Percentiles rank a stretch among this genome's conserved stretches.
phyloP scores from a whole-genome alignment of 2,888 invertebrate species.

The Drosophila percnosoma region DNA sequence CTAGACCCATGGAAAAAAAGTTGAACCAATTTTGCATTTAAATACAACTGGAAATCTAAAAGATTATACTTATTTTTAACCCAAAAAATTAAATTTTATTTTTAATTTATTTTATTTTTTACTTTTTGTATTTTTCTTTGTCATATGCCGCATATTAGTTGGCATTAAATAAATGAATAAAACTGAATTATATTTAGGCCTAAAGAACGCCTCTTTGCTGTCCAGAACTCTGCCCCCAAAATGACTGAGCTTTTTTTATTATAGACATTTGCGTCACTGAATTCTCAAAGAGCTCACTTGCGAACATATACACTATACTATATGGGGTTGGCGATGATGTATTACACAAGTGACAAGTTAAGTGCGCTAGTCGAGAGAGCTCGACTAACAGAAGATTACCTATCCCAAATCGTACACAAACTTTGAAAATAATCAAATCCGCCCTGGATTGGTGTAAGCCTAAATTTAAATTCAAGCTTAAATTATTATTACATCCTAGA shows the following conservation, averaged over 20 bases:
- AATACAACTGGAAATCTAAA: neutral
- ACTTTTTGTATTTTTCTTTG: too few relatives aligned
- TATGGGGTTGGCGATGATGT: neutral
- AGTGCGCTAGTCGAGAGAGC: neutral
- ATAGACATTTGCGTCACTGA: neutral
- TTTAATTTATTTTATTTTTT: neutral
- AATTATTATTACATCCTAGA: neutral
- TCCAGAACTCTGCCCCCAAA: neutral
- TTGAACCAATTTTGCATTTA: too few relatives aligned
- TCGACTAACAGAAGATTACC: neutral
- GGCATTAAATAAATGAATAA: neutral
- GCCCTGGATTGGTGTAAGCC: neutral
- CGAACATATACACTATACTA: neutral
- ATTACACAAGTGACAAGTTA: neutral
- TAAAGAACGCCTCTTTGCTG: neutral
- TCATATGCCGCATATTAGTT: neutral
- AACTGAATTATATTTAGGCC: neutral
- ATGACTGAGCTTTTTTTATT: neutral
- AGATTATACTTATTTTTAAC: neutral
- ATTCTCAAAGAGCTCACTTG: neutral
- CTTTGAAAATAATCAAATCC: neutral
- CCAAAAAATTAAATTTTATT: neutral
- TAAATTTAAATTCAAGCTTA: neutral
- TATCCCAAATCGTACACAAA: neutral
- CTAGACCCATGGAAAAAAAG: rapidly evolving